Evolutionary conservation across 2,888 invertebrate genomes (phyloP).

Genomic region (Xiphydria camelus): DNA sequence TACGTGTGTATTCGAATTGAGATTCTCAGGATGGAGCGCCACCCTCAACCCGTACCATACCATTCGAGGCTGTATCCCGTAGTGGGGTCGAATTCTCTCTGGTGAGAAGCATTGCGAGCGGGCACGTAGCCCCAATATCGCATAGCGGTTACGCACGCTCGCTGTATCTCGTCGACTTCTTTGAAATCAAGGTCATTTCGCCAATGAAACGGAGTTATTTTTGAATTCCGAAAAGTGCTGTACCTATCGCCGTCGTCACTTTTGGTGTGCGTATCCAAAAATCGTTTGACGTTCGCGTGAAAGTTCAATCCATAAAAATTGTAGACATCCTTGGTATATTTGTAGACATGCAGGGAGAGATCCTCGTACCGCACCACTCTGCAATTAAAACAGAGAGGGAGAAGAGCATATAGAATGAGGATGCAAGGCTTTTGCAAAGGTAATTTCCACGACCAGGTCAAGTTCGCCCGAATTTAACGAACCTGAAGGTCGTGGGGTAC

Average conservation of each 20-base stretch:
- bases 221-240: constrained; percentile 85
- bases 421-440: too few relatives aligned
- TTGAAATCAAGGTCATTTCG: constrained; percentile 72
- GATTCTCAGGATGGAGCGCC: too few relatives aligned
- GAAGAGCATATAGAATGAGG: too few relatives aligned
- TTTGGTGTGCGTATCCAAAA: constrained; percentile 81
- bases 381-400: too few relatives aligned
- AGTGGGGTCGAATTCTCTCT: constrained; percentile 67
- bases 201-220: constrained; percentile 86
- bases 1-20: too few relatives aligned
- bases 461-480: too few relatives aligned
- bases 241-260: constrained; percentile 79
- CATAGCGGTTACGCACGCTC: constrained; percentile 76
- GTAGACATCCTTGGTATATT: constrained; percentile 69
- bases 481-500: constrained; percentile 78
- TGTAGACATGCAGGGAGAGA: constrained; percentile 75
- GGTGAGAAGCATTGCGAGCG: constrained; percentile 64
- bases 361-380: constrained; percentile 86
- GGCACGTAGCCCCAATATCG: constrained; percentile 79
- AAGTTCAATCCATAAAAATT: constrained; percentile 76
- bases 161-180: constrained; percentile 72
- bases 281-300: constrained; percentile 70
- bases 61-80: constrained; percentile 44
- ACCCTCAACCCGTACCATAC: too few relatives aligned
- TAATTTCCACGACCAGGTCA: too few relatives aligned